Base-by-base conservation (phyloP, 2,113 vertebrate species). In the Amphilophus citrinellus region DNA sequence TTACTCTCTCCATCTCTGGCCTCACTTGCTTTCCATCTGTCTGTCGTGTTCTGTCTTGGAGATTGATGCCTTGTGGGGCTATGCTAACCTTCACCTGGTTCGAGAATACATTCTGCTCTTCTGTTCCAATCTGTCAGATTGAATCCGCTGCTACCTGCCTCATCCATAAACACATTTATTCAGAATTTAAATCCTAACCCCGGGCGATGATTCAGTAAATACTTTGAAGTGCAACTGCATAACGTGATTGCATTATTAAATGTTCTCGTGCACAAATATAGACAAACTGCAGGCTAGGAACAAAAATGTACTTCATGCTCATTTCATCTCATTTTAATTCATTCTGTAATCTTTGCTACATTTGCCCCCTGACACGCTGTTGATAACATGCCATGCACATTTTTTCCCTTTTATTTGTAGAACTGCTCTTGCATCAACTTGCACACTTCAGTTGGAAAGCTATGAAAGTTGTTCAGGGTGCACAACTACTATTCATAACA, bases 191-290 rank as follows among this genome's bases (percentile, higher is more conserved):
- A 95, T 95, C 90, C 90, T 87, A 87, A 94, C 95, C 91, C 87
- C 86, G 7, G 94, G 95, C 92, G 27, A 82, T 60, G 89, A 85
- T 83, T 92, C 90, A 81, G 91, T 93, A 95, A 95, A 95, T 93
- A 94, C 94, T 94, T 94, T 95, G 93, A 95, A 95, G 93, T 93
- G 91, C 93, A 91, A 92, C 92, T 91, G 93, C 89, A 80, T 91
- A 87, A 89, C 87, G 88, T 93, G 93, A 93, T 95, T 94, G 93
- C 91, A 84, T 93, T 95, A 93, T 93, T 93, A 92, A 95, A 94
- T 90, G 91, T 91, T 89, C 89, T 90, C 86, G 85, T 89, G 87
- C 90, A 91, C 91, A 93, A 95, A 95, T 93, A 93, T 93, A 94
- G 91, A 90, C 83, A 80, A 92, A 94, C 91, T 93, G 89, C 88